Base-by-base conservation (phyloP, 2,113 vertebrate genomes). In the Python bivittatus region DNA sequence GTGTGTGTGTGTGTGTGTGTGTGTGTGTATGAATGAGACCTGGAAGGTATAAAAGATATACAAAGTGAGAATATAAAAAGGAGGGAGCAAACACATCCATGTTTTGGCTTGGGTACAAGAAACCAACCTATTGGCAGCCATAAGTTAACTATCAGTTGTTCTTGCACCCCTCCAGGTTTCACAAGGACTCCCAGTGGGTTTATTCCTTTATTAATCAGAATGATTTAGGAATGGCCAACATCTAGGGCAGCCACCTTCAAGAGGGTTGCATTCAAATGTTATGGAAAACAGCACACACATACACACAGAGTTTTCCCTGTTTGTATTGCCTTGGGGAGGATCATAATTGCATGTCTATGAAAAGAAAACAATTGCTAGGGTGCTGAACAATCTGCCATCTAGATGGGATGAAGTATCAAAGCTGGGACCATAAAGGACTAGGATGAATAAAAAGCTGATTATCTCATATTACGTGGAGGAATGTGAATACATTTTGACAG, bases 151-250 rank as follows among this genome's bases (percentile, higher is more conserved):
- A n/a, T n/a, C 29, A 5, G n/a, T 29, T 12, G 29, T 13, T 15
- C 29, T n/a, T 4, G 3, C 29, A 13, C 29, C 29, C 27, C 0
- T 0, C 27, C 11, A 0, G 3, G 3, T 68, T 68, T 13, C 11
- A 4, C 29, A 68, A n/a, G n/a, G 29, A 12, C 29, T 68, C 11
- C 61, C 29, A 4, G 4, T 1, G 61, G 29, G 61, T 68, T 68
- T 68, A n/a, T 68, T 68, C n/a, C 13, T n/a, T 12, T n/a, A 29
- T 68, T 29, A 29, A n/a, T 68, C 29, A 6, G 29, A 68, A 15
- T 12, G 13, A 68, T 68, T 68, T n/a, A 12, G 1, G 12, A 4
- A 68, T 0, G 29, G 61, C 29, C 61, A 68, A n/a, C n/a, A 29
- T 11, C 29, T 68, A 6, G 5, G 4, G 61, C 61, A 4, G 0